Conservation (phyloP, 2,113 vertebrate genomes). For the Cololabis saira region DNA sequence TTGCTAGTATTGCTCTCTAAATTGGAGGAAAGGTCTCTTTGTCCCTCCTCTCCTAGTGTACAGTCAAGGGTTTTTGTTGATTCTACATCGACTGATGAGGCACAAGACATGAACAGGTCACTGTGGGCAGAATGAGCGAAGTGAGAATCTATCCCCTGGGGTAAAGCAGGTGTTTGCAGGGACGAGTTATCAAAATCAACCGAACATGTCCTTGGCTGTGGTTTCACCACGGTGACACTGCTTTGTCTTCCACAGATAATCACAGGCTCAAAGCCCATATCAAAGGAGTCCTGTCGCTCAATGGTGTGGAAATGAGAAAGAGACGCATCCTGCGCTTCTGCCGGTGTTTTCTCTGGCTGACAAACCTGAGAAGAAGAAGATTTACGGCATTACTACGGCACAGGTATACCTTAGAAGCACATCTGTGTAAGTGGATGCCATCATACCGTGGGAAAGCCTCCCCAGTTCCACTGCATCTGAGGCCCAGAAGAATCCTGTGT, state of each 20-base stretch:
- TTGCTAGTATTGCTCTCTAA: not conserved
- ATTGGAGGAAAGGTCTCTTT: not conserved
- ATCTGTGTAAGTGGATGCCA: not conserved
- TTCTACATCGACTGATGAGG: conserved; percentile 23
- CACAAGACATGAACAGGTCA: conserved; percentile 22
- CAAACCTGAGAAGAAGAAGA: conserved; percentile 57
- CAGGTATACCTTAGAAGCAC: not conserved
- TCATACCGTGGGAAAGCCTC: conserved; percentile 88
- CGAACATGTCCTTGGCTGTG: conserved; percentile 67
- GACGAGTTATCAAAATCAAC: conserved; percentile 20
- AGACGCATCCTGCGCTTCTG: conserved; percentile 45
- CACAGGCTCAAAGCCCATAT: conserved; percentile 47
- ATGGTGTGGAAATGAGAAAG: conserved; percentile 79
- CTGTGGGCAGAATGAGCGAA: conserved; percentile 25
- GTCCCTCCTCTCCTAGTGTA: not conserved
- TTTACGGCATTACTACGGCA: not conserved
- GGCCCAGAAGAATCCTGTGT: conserved; percentile 78
- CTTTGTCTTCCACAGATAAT: conserved; percentile 36
- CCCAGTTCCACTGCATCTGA: conserved; percentile 93
- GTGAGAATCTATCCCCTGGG: conserved; percentile 1
- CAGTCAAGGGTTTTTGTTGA: conserved; percentile 4
- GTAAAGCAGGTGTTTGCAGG: conserved; percentile 1
- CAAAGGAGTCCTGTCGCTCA: conserved; percentile 78
- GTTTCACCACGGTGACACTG: conserved; percentile 74
- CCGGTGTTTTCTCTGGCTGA: conserved; percentile 56